Evolutionary conservation across 2,113 vertebrate genomes (phyloP).

Genomic region (Castor canadensis): DNA sequence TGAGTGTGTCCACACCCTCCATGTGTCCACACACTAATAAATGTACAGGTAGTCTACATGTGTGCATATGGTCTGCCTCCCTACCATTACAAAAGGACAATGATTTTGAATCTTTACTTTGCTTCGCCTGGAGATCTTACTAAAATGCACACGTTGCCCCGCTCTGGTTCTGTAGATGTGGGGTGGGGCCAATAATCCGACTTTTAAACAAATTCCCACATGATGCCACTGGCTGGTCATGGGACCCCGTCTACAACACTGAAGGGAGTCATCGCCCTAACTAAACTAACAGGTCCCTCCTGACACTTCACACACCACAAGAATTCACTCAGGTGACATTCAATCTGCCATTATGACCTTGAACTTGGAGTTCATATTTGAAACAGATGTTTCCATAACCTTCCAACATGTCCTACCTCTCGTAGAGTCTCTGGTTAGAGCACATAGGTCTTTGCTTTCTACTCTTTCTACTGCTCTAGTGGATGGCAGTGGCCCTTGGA

Average conservation of each 20-base stretch:
- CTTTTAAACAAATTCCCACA: background rate
- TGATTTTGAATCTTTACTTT: no score
- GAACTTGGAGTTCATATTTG: background rate
- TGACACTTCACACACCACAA: no score
- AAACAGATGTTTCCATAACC: background rate
- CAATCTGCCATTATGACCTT: fast-evolving
- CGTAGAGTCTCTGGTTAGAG: fast-evolving
- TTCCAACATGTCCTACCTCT: fast-evolving
- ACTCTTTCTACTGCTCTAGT: background rate
- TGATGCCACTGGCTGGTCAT: background rate
- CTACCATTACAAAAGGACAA: background rate
- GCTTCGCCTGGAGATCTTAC: no score
- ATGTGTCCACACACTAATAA: background rate
- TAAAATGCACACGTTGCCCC: no score
- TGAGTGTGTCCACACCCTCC: background rate
- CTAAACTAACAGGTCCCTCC: no score
- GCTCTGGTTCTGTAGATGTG: background rate
- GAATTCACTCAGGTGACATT: background rate
- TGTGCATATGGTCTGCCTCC: background rate
- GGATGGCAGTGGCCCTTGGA: fast-evolving
- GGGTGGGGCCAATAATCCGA: background rate
- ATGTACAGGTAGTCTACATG: background rate
- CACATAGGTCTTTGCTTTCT: background rate
- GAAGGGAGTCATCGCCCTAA: background rate
- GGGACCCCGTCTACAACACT: background rate